A percentile compares a stretch with the other conserved stretches of the same genome.
Conservation (phyloP, 2,797 vertebrate species). For the Pangasius mekongensis region DNA sequence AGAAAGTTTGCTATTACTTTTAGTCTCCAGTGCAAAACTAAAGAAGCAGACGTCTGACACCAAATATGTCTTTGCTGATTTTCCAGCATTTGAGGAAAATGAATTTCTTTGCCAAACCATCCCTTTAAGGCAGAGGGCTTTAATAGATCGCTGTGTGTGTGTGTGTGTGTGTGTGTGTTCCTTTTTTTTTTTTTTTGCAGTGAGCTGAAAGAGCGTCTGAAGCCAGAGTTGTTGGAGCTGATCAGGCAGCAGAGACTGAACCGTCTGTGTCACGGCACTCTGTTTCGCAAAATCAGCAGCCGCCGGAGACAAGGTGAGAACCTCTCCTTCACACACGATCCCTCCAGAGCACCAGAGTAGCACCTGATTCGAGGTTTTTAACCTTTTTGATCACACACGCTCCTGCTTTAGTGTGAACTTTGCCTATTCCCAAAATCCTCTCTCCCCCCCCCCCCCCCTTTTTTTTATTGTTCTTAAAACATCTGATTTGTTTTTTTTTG, state of each 20-base stretch:
- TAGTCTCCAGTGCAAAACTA: background rate
- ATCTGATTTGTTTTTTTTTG: background rate
- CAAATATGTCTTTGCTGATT: background rate
- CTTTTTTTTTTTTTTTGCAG: slow-evolving; percentile 64
- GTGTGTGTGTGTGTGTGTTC: slow-evolving; percentile 26
- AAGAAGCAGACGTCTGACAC: background rate
- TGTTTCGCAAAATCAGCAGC: slow-evolving; percentile 95
- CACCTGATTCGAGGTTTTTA: background rate
- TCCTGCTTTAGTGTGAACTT: background rate
- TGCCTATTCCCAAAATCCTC: background rate
- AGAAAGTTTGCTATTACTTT: background rate
- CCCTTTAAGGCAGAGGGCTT: background rate
- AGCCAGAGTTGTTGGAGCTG: slow-evolving; percentile 89
- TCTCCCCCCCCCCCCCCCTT: no score
- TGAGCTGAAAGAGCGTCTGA: slow-evolving; percentile 90
- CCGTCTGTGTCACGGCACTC: slow-evolving; percentile 89
- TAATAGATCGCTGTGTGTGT: background rate
- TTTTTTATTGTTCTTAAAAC: background rate
- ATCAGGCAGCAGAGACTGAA: slow-evolving; percentile 95
- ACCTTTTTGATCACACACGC: background rate
- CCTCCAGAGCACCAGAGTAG: background rate
- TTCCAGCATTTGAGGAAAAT: background rate
- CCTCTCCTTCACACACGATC: background rate
- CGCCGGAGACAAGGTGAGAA: slow-evolving; percentile 88
- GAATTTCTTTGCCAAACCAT: background rate